Percentiles rank a stretch among this genome's conserved stretches.
phyloP scores from a whole-genome alignment of 2,888 invertebrate species.

The Luffia ferchaultella region DNA sequence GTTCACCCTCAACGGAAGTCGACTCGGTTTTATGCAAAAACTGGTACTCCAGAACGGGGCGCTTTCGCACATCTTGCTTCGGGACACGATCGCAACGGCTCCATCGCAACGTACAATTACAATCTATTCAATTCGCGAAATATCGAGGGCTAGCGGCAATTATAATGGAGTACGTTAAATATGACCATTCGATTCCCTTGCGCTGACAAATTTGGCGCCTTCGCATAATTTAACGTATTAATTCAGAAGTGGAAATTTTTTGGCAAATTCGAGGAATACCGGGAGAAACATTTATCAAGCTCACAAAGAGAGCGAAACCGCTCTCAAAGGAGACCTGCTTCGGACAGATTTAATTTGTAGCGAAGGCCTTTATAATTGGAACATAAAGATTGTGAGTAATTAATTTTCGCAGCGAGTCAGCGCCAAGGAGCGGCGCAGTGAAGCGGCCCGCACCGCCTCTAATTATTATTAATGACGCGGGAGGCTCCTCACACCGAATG shows the following conservation, averaged over 20 bases:
- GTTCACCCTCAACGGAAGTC: conserved; percentile 55
- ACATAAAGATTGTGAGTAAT: conserved; percentile 67
- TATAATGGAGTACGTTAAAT: conserved; percentile 16
- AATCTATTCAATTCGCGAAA: conserved; percentile 23
- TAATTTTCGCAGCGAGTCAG: conserved; percentile 66
- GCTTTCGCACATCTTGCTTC: background rate
- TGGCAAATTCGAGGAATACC: conserved; percentile 53
- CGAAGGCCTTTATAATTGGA: conserved; percentile 68
- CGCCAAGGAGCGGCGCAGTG: conserved; percentile 59
- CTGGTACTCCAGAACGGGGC: conserved; percentile 18
- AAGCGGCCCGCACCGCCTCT: conserved; percentile 47
- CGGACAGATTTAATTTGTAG: conserved; percentile 67
- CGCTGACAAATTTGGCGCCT: conserved; percentile 14
- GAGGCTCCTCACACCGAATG: conserved; percentile 37
- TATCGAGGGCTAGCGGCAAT: conserved; percentile 21
- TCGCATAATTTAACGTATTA: conserved; percentile 46
- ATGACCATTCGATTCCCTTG: background rate
- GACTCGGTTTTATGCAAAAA: conserved; percentile 53
- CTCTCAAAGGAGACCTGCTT: conserved; percentile 63
- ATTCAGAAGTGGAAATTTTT: conserved; percentile 33
- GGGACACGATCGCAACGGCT: too few relatives aligned
- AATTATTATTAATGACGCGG: conserved; percentile 64
- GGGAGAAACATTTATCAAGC: conserved; percentile 63
- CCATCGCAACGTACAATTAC: conserved; percentile 53
- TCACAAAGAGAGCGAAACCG: conserved; percentile 64